These are phyloP conservation scores for Carcharodon carcharias DNA, from an alignment of 2,797 vertebrate species.

Conservation along the genomic window DNA sequence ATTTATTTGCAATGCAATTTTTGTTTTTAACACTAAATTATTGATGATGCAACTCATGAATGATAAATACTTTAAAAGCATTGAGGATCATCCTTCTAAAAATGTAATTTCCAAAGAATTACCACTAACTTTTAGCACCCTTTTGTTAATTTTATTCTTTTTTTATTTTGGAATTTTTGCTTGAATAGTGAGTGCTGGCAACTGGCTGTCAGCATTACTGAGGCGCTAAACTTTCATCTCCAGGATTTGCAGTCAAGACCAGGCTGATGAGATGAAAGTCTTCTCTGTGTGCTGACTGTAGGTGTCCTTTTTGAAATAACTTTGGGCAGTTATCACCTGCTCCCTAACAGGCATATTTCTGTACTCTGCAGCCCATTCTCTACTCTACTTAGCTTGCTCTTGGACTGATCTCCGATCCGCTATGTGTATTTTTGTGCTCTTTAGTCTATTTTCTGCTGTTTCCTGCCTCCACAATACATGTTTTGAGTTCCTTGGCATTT, in stretches of 20 bases:
- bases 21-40: not conserved
- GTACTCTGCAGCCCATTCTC: not conserved
- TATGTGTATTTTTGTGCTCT: not conserved
- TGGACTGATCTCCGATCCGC: not conserved
- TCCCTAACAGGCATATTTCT: not conserved
- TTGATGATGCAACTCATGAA: not conserved
- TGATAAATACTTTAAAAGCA: not conserved
- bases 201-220: not conserved
- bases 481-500: not conserved
- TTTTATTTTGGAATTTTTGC: not conserved
- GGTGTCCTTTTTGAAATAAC: not conserved
- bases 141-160: not conserved
- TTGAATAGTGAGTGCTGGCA: not conserved
- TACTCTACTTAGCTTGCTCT: not conserved
- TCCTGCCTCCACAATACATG: not conserved
- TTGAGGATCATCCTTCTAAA: not conserved
- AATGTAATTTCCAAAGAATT: not conserved
- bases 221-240: not conserved
- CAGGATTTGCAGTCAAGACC: not conserved
- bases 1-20: not conserved
- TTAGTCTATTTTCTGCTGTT: not conserved
- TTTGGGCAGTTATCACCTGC: not conserved
- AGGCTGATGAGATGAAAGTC: not conserved
- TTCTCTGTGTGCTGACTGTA: not conserved
- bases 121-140: not conserved